Evolutionary conservation across 2,888 invertebrate genomes (phyloP).

Genomic region (Halictus quadricinctus): DNA sequence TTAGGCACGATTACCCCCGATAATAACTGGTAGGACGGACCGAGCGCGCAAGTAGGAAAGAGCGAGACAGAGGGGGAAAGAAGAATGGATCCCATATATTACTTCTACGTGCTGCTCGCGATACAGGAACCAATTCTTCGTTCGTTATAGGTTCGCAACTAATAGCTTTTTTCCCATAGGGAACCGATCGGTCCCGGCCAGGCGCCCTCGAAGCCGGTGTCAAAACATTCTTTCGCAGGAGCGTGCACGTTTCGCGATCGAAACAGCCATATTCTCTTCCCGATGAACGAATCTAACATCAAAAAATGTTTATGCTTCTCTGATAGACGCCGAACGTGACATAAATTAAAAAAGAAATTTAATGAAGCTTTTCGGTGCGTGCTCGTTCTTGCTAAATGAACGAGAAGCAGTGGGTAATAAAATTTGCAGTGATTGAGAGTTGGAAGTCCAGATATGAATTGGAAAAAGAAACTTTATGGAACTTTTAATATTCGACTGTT

Average conservation of each 20-base stretch:
- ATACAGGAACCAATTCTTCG: slow-evolving; percentile 72
- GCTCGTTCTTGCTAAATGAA: too few species aligned
- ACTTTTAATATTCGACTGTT: neutral
- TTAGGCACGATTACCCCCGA: slow-evolving; percentile 82
- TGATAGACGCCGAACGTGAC: neutral
- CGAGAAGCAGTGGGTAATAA: too few species aligned
- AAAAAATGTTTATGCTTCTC: neutral
- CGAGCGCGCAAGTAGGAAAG: slow-evolving; percentile 62
- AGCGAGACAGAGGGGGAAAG: slow-evolving; percentile 68
- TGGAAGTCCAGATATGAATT: too few species aligned
- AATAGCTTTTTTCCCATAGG: slow-evolving; percentile 45
- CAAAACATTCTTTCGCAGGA: neutral
- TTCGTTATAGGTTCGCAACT: slow-evolving; percentile 70
- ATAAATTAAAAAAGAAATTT: too few species aligned
- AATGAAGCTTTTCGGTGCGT: too few species aligned
- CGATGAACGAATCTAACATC: neutral
- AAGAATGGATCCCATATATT: slow-evolving; percentile 78
- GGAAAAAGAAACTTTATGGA: neutral
- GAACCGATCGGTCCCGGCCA: neutral
- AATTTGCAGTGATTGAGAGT: too few species aligned
- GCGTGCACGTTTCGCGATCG: neutral
- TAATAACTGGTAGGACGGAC: slow-evolving; percentile 80
- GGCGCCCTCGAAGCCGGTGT: neutral
- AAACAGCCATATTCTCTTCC: neutral
- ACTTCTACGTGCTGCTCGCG: slow-evolving; percentile 76